These are phyloP conservation scores for Sphaeramia orbicularis DNA, from an alignment of 2,797 vertebrate genomes.

Conservation along the genomic window DNA sequence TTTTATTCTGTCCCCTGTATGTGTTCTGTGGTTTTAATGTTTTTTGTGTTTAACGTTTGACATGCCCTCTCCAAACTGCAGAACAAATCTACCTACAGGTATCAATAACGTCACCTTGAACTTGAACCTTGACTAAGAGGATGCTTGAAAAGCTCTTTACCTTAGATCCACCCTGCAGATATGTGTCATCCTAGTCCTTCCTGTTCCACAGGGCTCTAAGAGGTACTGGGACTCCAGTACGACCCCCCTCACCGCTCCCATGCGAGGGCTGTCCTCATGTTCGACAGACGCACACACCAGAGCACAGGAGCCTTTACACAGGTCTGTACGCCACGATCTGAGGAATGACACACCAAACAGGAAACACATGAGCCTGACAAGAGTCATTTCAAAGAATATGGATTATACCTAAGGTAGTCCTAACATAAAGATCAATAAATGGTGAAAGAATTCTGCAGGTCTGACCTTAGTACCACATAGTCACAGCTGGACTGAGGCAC, in stretches of 20 bases:
- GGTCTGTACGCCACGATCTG: constrained; percentile 92
- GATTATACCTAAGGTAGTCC: too few relatives aligned
- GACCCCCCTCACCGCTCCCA: constrained; percentile 87
- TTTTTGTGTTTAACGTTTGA: too few relatives aligned
- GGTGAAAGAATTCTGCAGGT: not conserved
- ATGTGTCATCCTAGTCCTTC: constrained; percentile 91
- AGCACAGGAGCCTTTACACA: constrained; percentile 89
- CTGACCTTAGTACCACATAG: constrained; percentile 92
- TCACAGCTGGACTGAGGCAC: constrained; percentile 90
- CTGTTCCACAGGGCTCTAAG: constrained; percentile 90
- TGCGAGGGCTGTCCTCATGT: constrained; percentile 87
- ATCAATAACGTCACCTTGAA: too few relatives aligned
- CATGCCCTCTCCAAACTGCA: too few relatives aligned
- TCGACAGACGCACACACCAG: constrained; percentile 92
- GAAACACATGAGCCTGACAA: not conserved
- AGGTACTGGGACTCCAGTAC: constrained; percentile 92
- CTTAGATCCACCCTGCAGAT: constrained; percentile 92
- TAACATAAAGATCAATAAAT: too few relatives aligned
- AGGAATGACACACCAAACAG: not conserved
- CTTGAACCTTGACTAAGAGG: not conserved
- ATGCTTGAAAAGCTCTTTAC: constrained; percentile 72
- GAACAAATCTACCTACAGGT: too few relatives aligned
- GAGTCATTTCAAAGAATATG: not conserved
- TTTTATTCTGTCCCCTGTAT: too few relatives aligned
- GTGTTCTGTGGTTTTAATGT: too few relatives aligned